These are phyloP conservation scores for Apis florea DNA, from an alignment of 1,140 invertebrate species.

Conservation along the genomic window DNA sequence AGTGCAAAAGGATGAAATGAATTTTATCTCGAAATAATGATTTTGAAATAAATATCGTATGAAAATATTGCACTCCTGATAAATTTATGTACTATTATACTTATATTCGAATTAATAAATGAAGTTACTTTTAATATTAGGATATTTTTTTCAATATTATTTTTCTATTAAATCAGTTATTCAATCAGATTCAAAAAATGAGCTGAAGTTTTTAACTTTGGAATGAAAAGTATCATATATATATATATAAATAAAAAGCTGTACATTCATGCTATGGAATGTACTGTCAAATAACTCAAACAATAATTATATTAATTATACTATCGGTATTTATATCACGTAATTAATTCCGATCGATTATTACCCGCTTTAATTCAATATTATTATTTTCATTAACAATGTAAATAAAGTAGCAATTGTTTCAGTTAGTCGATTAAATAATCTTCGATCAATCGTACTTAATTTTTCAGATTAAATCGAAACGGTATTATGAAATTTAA, in stretches of 20 bases:
- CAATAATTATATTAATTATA: slow-evolving; percentile 21
- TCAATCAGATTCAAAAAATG: not conserved
- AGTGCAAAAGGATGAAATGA: not conserved
- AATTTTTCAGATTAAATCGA: not conserved
- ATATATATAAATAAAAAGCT: not conserved
- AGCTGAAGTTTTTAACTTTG: not conserved
- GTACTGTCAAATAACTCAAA: not conserved
- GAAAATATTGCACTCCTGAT: too few relatives aligned
- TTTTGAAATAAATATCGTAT: not conserved
- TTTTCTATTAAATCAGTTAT: too few relatives aligned
- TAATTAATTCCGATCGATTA: not conserved
- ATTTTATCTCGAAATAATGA: not conserved
- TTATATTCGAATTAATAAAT: too few relatives aligned
- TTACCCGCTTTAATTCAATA: not conserved
- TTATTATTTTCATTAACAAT: not conserved
- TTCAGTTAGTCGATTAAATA: not conserved
- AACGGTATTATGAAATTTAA: too few relatives aligned
- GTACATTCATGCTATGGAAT: not conserved
- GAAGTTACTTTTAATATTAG: too few relatives aligned
- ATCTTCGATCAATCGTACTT: not conserved
- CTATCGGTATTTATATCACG: not conserved
- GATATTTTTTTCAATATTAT: too few relatives aligned
- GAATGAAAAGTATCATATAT: not conserved
- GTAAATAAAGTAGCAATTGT: not conserved
- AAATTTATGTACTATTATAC: too few relatives aligned